Percentiles rank a stretch among this genome's conserved stretches.
phyloP scores from a whole-genome alignment of 2,113 vertebrate species.

The Emydura subglobosa region DNA sequence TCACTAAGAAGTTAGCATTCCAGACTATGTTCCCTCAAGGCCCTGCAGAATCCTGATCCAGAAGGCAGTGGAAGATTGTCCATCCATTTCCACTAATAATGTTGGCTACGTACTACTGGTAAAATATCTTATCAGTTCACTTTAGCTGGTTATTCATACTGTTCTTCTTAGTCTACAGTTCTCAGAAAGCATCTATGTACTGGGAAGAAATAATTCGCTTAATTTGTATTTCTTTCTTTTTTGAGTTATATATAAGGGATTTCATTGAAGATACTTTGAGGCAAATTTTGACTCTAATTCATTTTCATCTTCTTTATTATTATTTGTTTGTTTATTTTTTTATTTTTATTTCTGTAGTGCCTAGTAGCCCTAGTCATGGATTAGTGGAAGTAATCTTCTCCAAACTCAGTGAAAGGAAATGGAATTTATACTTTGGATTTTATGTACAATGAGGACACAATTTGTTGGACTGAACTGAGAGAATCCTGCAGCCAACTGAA shows the following conservation, averaged over 20 bases:
- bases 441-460: conserved; percentile 84
- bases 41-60: background rate
- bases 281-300: conserved; percentile 53
- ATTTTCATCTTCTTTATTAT: conserved; percentile 25
- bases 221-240: conserved; percentile 31
- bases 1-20: background rate
- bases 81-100: background rate
- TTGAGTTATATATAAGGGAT: conserved; percentile 49
- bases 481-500: conserved; percentile 87
- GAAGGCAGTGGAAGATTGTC: background rate
- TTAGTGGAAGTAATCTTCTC: conserved; percentile 88
- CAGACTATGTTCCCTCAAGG: background rate
- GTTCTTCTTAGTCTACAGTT: background rate
- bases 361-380: background rate
- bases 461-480: conserved; percentile 91
- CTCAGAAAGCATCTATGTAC: background rate
- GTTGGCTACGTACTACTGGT: background rate
- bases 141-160: background rate
- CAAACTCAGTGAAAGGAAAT: conserved; percentile 81
- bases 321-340: no score
- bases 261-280: conserved; percentile 52
- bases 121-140: background rate
- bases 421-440: conserved; percentile 88
- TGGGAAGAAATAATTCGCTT: conserved; percentile 27
- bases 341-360: background rate